Conservation (phyloP, 2,888 invertebrate genomes). For the Drosophila mimica region DNA sequence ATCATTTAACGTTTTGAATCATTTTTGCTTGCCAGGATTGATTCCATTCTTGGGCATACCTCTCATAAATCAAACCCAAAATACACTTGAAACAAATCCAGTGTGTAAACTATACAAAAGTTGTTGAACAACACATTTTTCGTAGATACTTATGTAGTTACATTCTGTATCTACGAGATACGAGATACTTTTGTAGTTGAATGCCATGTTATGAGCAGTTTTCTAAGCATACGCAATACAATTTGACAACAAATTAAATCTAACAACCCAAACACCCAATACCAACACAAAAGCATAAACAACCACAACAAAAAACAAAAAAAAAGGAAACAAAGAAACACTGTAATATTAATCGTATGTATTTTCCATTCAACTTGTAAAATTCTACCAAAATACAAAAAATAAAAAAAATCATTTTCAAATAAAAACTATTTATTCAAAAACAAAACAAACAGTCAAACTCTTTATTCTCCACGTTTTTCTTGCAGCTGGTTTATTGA, state of each 20-base stretch:
- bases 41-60: conserved; percentile 40
- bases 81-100: conserved; percentile 33
- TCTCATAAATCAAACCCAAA: conserved; percentile 29
- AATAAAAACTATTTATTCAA: conserved; percentile 80
- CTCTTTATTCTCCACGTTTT: conserved; percentile 58
- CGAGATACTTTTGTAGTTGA: conserved; percentile 55
- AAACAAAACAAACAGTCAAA: conserved; percentile 56
- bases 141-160: conserved; percentile 15
- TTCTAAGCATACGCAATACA: conserved; percentile 48
- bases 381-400: conserved; percentile 75
- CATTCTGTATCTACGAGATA: conserved; percentile 44
- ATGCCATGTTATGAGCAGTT: conserved; percentile 53
- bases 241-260: conserved; percentile 40
- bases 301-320: conserved; percentile 25
- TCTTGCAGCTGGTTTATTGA: conserved; percentile 54
- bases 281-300: conserved; percentile 26
- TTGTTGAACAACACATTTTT: conserved; percentile 44
- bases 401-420: conserved; percentile 69
- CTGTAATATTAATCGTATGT: conserved; percentile 76
- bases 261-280: conserved; percentile 22
- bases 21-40: conserved; percentile 45
- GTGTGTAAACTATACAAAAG: conserved; percentile 53
- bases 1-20: conserved; percentile 61
- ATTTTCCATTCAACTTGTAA: conserved; percentile 79
- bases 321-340: conserved; percentile 38